These are phyloP conservation scores for Drosophila testacea DNA, from an alignment of 2,888 invertebrate species.

Conservation along the genomic window DNA sequence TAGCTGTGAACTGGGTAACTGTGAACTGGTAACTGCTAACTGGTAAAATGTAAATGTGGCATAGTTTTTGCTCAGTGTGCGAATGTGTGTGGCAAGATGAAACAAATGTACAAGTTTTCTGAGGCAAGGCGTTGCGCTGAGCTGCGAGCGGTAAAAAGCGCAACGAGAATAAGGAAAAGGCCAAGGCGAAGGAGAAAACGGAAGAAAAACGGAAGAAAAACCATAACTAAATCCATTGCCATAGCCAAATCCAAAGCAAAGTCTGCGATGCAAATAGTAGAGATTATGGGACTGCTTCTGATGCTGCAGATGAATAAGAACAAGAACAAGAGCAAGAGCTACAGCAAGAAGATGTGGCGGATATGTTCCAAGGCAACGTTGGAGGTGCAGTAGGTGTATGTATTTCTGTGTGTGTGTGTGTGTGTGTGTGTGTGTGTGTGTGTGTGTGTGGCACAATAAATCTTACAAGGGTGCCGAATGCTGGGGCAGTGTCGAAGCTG, in stretches of 20 bases:
- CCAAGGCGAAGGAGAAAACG: neutral
- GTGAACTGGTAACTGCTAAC: neutral
- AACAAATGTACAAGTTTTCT: slow-evolving; percentile 57
- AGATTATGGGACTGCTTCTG: slow-evolving; percentile 65
- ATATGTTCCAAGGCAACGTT: slow-evolving; percentile 38
- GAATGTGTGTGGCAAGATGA: slow-evolving; percentile 43
- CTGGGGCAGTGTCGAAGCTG: slow-evolving; percentile 39
- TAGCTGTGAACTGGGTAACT: slow-evolving; percentile 1
- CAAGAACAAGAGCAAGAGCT: neutral
- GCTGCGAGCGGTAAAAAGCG: slow-evolving; percentile 62
- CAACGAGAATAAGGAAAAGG: slow-evolving; percentile 37
- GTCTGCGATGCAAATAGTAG: slow-evolving; percentile 81
- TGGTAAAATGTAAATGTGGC: slow-evolving; percentile 58
- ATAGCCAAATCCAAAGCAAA: slow-evolving; percentile 79
- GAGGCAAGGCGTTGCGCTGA: neutral
- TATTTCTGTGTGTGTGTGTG: slow-evolving; percentile 24
- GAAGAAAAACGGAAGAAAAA: slow-evolving; percentile 67
- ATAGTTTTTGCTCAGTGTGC: slow-evolving; percentile 68
- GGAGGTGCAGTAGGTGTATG: slow-evolving; percentile 40
- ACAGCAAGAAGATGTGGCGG: slow-evolving; percentile 1
- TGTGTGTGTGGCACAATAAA: slow-evolving; percentile 68
- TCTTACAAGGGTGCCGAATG: slow-evolving; percentile 79
- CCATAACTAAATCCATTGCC: slow-evolving; percentile 80
- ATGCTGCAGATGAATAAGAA: slow-evolving; percentile 62
- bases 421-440: slow-evolving; percentile 35